Base-by-base conservation (phyloP, 2,888 invertebrate genomes). In the Galeopsomyia nigrocyanea region DNA sequence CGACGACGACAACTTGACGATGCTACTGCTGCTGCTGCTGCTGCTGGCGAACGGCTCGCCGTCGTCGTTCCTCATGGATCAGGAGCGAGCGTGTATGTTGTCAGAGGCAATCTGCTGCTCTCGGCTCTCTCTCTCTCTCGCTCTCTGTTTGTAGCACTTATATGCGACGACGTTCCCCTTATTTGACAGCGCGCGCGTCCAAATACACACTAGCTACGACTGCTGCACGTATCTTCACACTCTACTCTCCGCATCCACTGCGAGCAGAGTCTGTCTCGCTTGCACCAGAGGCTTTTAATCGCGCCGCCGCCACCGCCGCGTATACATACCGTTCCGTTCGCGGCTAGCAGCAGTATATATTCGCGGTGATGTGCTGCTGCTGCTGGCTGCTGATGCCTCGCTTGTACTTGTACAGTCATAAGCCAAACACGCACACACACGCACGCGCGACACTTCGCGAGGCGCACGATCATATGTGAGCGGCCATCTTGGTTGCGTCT, bases 401-500 rank as follows among this genome's bases (percentile, higher is more conserved):
- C 7, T 5, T 31, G 31, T 31, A 31, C 31, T 31, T 31, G 31
- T 31, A 31, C 31, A 31, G 31, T 31, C 31, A 31, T 31, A 31
- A 31, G 31, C 31, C 31, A 31, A 31, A 31, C 9, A 51, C 51
- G 31, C n/a, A 51, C 31, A 51, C 31, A 16, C 47, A n/a, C 19
- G 21, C 53, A n/a, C 46, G 1, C 51, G 26, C 22, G 21, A 17
- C 19, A 21, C 16, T 55, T n/a, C 53, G 13, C 31, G 53, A 31
- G 14, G 21, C n/a, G n/a, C 55, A 26, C 50, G 39, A 82, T 83
- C 82, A 83, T 81, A 82, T 81, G 63, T 58, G 57, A 80, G 80
- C 83, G 77, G 82, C 83, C 83, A 83, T 83, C 80, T 83, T 83
- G 79, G 17, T 50, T 61, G 17, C 17, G n/a, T 60, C 31, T 31